Conservation (phyloP, 2,113 vertebrate species). For the Hydropotes inermis region DNA sequence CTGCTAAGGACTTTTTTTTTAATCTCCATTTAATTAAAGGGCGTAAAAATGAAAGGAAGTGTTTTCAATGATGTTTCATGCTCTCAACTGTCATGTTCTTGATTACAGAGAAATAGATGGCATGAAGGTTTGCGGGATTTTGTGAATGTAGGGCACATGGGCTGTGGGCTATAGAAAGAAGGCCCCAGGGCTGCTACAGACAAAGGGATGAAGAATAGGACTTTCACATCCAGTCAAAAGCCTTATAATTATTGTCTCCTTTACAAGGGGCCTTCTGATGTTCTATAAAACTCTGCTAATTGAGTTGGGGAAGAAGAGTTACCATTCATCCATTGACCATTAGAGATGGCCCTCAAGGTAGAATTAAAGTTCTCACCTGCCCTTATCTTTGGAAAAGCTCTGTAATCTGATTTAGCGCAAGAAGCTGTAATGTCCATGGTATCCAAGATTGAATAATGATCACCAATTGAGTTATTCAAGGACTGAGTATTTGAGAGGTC, state of each 20-base stretch:
- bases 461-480: background rate
- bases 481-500: background rate
- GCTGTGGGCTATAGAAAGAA: background rate
- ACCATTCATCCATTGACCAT: background rate
- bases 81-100: slow-evolving; percentile 25
- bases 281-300: background rate
- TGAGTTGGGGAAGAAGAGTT: background rate
- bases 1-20: slow-evolving; percentile 42
- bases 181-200: background rate
- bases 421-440: background rate
- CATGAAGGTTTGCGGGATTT: background rate
- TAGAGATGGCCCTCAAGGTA: background rate
- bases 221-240: background rate
- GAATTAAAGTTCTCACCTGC: background rate
- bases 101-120: background rate
- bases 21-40: slow-evolving; percentile 53
- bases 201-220: no score
- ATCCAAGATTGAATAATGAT: background rate
- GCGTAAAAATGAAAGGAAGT: slow-evolving; percentile 28
- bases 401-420: background rate
- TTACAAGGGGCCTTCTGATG: background rate
- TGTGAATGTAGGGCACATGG: background rate
- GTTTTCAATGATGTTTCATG: background rate
- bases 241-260: background rate
- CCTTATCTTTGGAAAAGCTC: background rate